Percentiles rank a stretch among this genome's conserved stretches.
Evolutionary conservation across 2,113 vertebrate species (phyloP).

Genomic region (Mobula hypostoma): DNA sequence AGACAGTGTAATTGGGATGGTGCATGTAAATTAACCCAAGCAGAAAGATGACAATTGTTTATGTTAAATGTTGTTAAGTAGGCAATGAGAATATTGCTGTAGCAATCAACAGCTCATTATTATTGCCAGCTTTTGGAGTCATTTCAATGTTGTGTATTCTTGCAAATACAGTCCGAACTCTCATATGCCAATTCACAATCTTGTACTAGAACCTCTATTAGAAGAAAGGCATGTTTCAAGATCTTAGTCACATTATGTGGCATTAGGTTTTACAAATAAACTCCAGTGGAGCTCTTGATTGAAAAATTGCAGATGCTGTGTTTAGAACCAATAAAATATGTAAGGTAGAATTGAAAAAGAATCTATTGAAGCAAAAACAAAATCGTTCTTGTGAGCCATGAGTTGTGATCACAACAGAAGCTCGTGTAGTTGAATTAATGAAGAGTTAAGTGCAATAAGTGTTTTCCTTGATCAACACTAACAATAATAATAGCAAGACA

Average conservation of each 20-base stretch:
- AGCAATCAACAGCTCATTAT: background rate
- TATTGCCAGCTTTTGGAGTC: background rate
- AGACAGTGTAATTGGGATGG: conserved; percentile 18
- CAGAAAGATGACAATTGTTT: background rate
- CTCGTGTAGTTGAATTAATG: background rate
- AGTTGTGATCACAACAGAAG: too few relatives aligned
- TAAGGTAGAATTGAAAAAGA: background rate
- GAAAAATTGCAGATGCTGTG: background rate
- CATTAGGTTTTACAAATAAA: background rate
- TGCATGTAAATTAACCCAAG: conserved; percentile 6
- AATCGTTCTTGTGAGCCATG: background rate
- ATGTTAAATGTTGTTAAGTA: background rate
- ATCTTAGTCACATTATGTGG: background rate
- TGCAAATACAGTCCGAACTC: conserved; percentile 7
- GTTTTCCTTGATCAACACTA: background rate
- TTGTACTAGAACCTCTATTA: background rate
- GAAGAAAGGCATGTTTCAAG: background rate
- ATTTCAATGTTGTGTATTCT: background rate
- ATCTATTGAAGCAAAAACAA: conserved; percentile 15
- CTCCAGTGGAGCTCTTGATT: background rate
- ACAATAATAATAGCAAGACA: background rate
- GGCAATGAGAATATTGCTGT: background rate
- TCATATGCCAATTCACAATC: background rate
- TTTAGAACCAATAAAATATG: conserved; percentile 1
- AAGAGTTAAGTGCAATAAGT: conserved; percentile 14